phyloP scores from a whole-genome alignment of 2,888 invertebrate genomes.

The Bugula neritina region DNA sequence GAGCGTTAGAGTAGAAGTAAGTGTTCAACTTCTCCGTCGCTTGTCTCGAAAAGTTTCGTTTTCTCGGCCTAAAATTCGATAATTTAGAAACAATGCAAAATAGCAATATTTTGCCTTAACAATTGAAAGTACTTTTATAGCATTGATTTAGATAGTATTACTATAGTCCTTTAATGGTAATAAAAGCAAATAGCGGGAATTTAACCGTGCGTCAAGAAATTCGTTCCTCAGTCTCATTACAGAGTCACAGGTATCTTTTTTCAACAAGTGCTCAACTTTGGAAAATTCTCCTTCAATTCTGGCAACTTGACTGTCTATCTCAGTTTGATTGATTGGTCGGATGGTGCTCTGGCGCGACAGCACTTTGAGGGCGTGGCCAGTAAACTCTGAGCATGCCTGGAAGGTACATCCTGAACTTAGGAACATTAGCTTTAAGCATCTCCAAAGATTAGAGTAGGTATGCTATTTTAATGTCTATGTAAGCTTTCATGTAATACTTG shows the following conservation, averaged over 20 bases:
- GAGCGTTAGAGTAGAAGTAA: conserved; percentile 98
- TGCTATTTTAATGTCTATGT: too few species aligned
- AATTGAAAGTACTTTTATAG: too few species aligned
- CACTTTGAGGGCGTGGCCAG: conserved; percentile 97
- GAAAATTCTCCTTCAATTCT: conserved; percentile 55
- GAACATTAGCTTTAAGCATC: too few species aligned
- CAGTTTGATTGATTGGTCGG: conserved; percentile 92
- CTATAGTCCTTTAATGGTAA: too few species aligned
- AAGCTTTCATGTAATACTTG: too few species aligned
- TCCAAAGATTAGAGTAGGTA: too few species aligned
- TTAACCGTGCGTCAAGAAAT: conserved; percentile 66
- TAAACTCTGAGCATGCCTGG: conserved; percentile 98
- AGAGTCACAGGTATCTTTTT: conserved; percentile 98
- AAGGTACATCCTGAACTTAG: too few species aligned
- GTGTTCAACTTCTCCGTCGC: conserved; percentile 98
- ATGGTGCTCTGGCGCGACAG: conserved; percentile 93
- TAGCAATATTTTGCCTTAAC: too few species aligned
- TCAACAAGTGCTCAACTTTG: conserved; percentile 70
- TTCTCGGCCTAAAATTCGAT: conserved; percentile 71
- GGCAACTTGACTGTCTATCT: conserved; percentile 71
- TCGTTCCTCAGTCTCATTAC: conserved; percentile 94
- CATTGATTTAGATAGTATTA: too few species aligned
- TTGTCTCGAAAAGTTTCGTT: conserved; percentile 98
- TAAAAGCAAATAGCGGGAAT: too few species aligned
- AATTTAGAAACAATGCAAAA: too few species aligned